Conservation (phyloP, 2,113 vertebrate species). For the Podilymbus podiceps region DNA sequence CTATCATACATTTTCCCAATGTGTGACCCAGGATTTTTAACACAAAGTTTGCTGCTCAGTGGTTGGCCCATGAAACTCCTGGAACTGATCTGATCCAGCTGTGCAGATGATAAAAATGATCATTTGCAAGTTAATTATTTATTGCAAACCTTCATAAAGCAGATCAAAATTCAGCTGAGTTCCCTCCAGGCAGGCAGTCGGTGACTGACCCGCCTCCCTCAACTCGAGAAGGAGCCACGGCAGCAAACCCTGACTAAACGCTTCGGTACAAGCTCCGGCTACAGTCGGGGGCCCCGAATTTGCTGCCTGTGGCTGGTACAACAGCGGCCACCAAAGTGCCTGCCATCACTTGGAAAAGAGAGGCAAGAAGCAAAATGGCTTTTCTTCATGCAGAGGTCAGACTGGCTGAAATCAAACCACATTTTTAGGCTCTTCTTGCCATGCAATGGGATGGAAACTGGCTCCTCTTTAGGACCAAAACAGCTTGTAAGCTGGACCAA, state of each 20-base stretch:
- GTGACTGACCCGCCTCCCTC: not conserved
- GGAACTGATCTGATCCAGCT: not conserved
- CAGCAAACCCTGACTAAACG: not conserved
- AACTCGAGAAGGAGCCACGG: not conserved
- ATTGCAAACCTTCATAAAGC: slow-evolving; percentile 54
- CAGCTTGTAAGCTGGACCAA: not conserved
- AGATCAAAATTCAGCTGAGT: slow-evolving; percentile 53
- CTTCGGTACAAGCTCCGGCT: not conserved
- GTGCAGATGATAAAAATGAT: not conserved
- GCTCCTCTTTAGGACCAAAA: not conserved
- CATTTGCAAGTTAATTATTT: slow-evolving; percentile 64
- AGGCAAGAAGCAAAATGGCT: not conserved
- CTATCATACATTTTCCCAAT: not conserved
- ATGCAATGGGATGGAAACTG: not conserved
- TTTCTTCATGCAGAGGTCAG: not conserved
- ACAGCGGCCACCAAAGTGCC: not conserved
- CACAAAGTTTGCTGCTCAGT: not conserved
- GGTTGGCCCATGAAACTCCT: not conserved
- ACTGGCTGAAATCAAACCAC: not conserved
- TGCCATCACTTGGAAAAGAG: not conserved
- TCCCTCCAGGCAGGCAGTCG: not conserved
- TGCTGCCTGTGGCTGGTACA: not conserved
- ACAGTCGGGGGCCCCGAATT: not conserved
- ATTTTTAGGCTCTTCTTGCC: not conserved
- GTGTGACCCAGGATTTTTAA: not conserved